Evolutionary conservation across 2,113 vertebrate species (phyloP), one percentile per base, ranked within the genome.

Genomic region (Elanus axillaris): DNA sequence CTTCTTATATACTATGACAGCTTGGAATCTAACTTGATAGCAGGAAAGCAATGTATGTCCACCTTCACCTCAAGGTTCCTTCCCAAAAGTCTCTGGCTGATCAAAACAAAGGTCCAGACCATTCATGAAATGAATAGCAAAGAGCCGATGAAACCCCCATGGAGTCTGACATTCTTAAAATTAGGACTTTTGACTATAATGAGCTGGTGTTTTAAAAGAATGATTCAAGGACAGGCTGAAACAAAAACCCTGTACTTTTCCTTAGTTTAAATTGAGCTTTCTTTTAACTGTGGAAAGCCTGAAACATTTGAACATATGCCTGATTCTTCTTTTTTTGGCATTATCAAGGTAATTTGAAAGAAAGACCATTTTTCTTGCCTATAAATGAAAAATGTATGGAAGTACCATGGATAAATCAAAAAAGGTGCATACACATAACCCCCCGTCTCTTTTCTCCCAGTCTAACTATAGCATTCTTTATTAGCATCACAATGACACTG

Each of bases 401-500:
- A 91, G 72, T 40, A 47, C 63, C 43, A 90, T 63, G 66, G 81
- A 76, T 89, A 90, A 74, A 90, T 92, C 32, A 81, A 94, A 95
- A 43, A 23, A 59, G 32, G 47, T 78, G 60, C 55, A 86, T 34
- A 55, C 81, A 91, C 52, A 88, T 71, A 85, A 29, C 4, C 23
- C 40, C 45, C 15, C 31, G n/a, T 19, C 9, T 31, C 26, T 79
- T 80, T 95, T 21, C 72, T 93, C 48, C 17, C 27, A 75, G 67
- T 42, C 47, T 66, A 94, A 93, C 68, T 92, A 45, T 8, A 68
- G 59, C 85, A 93, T 88, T 64, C 16, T 56, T 60, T 64, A 95
- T 97, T 97, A 94, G 59, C 93, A 97, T 95, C 90, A 96, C 66
- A 96, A 96, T 91, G 74, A 76, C 74, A 89, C 72, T 71, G 91